These are phyloP conservation scores for Bellardia bayeri DNA, from an alignment of 2,888 invertebrate genomes.

Conservation along the genomic window DNA sequence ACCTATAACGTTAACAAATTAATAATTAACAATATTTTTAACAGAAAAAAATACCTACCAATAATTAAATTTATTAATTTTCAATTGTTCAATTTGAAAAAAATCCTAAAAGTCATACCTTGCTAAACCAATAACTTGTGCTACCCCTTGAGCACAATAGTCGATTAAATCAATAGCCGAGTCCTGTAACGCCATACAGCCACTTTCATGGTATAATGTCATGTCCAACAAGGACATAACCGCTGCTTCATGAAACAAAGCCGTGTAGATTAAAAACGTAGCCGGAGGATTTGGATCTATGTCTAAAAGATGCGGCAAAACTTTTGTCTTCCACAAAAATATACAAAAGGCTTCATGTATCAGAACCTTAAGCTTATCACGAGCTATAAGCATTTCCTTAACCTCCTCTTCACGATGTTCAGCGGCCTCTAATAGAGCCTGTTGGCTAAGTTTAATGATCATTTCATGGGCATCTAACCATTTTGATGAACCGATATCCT, in stretches of 20 bases:
- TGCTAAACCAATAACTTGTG: slow-evolving; percentile 86
- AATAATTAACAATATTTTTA: no score
- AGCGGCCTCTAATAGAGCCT: slow-evolving; percentile 92
- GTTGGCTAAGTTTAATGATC: slow-evolving; percentile 93
- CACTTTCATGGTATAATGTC: slow-evolving; percentile 91
- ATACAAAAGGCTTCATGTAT: slow-evolving; percentile 93
- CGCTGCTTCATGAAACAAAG: slow-evolving; percentile 92
- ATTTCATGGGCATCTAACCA: slow-evolving; percentile 94
- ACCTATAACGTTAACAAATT: no score
- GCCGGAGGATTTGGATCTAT: slow-evolving; percentile 88
- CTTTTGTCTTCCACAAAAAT: slow-evolving; percentile 93
- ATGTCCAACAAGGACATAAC: slow-evolving; percentile 92
- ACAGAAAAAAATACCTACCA: no score
- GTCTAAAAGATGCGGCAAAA: slow-evolving; percentile 91
- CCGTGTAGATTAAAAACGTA: slow-evolving; percentile 91
- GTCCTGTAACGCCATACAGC: slow-evolving; percentile 91
- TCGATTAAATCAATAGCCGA: slow-evolving; percentile 92
- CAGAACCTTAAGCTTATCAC: slow-evolving; percentile 86
- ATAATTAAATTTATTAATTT: no score
- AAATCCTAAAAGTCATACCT: slow-evolving; percentile 73
- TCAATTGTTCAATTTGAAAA: no score
- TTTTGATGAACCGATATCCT: slow-evolving; percentile 89
- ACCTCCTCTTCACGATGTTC: slow-evolving; percentile 92
- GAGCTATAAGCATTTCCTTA: slow-evolving; percentile 90
- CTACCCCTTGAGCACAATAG: slow-evolving; percentile 90